Evolutionary conservation across 2,113 vertebrate genomes (phyloP), one percentile per base, ranked within the genome.

Genomic region (Heterotis niloticus): DNA sequence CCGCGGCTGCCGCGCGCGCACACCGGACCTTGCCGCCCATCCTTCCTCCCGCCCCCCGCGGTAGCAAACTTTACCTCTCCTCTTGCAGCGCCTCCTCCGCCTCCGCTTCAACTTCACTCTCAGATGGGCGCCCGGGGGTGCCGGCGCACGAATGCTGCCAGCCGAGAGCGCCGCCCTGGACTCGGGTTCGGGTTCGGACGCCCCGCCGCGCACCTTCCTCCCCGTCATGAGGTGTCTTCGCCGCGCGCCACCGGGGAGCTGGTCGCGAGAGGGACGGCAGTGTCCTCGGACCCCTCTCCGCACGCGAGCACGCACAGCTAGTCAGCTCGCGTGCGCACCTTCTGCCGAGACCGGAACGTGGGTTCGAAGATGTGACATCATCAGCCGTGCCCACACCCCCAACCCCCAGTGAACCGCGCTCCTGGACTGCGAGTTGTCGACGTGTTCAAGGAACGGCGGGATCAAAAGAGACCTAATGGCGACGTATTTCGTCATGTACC

Each of bases 281-380:
- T 54, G 81, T 84, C 82, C 77, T 76, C 62, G 52, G 16, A 44
- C 69, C 82, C 64, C 80, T 83, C 64, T 79, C 44, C 74, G 77
- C 74, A 76, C 86, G 20, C 83, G 84, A 83, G 86, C 85, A 81
- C 89, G 87, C 82, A 86, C 86, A 87, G 87, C 86, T 84, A 86
- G 83, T 87, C 91, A 90, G 91, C 92, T 92, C 90, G 91, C 90
- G 91, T 86, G 90, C 72, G 91, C 90, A 87, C 91, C 90, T 89
- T 88, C 91, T 89, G 90, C 89, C 91, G 87, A 88, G 91, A 89
- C 85, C 90, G 92, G 93, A 94, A 94, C 87, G 88, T 89, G 82
- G 90, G 87, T 89, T 89, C 83, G 88, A 85, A 84, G 76, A 89
- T 87, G 89, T 94, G 94, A 94, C 94, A 93, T 94, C 93, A 94